phyloP scores from a whole-genome alignment of 92 coral and sea anemone species.

The Epizoanthus rinbou region DNA sequence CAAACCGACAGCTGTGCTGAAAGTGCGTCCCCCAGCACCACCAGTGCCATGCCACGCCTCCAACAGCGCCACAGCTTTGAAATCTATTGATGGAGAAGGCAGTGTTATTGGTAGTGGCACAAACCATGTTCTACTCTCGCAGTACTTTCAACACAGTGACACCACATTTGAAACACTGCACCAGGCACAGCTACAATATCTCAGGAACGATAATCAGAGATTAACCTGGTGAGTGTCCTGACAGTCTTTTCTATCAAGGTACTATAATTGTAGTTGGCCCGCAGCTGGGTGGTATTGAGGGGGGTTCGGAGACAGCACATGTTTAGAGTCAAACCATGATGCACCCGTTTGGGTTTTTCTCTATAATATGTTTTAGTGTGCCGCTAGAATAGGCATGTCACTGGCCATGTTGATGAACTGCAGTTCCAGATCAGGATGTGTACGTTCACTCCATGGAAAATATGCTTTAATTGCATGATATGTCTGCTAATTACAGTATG shows the following conservation, averaged over 20 bases:
- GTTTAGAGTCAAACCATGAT: too few species aligned
- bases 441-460: too few species aligned
- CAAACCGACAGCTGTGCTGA: slow-evolving; percentile 74
- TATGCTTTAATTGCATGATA: too few species aligned
- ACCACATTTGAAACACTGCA: slow-evolving; percentile 68
- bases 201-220: slow-evolving; percentile 50
- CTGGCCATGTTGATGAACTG: too few species aligned
- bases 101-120: slow-evolving; percentile 79
- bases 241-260: background rate
- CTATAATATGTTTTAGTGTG: too few species aligned
- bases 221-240: slow-evolving; percentile 40
- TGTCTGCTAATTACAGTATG: too few species aligned
- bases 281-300: too few species aligned
- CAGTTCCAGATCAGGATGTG: too few species aligned
- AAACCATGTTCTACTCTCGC: slow-evolving; percentile 76
- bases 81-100: slow-evolving; percentile 80
- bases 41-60: slow-evolving; percentile 83
- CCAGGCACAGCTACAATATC: slow-evolving; percentile 70
- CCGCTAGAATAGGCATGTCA: too few species aligned
- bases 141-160: slow-evolving; percentile 83
- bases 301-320: too few species aligned
- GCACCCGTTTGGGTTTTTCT: too few species aligned
- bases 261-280: background rate
- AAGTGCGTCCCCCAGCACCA: slow-evolving; percentile 72
- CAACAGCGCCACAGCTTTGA: slow-evolving; percentile 82